Evolutionary conservation across 2,888 invertebrate genomes (phyloP).

Genomic region (Leptinotarsa rubiginosa): DNA sequence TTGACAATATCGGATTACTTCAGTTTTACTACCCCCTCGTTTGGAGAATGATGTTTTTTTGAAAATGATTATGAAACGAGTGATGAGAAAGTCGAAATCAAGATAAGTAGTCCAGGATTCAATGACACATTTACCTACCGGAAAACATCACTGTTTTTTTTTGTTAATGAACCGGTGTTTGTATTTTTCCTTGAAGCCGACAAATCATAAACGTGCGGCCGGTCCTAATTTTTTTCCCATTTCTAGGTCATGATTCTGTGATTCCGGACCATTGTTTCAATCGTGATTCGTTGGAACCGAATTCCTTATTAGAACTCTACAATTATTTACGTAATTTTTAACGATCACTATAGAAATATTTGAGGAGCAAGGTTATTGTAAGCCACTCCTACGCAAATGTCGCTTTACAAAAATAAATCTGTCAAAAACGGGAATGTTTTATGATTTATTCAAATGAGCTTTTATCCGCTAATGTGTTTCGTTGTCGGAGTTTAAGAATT

Average conservation of each 20-base stretch:
- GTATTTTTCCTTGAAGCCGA: background rate
- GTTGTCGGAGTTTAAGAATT: background rate
- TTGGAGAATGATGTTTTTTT: no score
- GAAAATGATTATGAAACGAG: no score
- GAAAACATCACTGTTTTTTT: background rate
- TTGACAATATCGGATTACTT: no score
- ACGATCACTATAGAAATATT: slow-evolving; percentile 37
- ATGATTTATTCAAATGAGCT: background rate
- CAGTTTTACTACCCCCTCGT: no score
- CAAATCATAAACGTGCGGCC: background rate
- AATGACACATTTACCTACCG: background rate
- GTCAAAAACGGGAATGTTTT: background rate
- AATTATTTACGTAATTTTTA: slow-evolving; percentile 23
- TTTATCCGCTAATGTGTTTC: background rate
- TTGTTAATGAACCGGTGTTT: background rate
- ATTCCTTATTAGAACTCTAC: slow-evolving; percentile 24
- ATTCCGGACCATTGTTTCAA: slow-evolving; percentile 13
- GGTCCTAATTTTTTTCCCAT: background rate
- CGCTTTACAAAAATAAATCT: slow-evolving; percentile 26
- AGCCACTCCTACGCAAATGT: slow-evolving; percentile 41
- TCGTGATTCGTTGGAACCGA: slow-evolving; percentile 15
- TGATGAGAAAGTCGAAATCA: no score
- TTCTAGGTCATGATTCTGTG: slow-evolving; percentile 15
- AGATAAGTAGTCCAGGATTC: background rate
- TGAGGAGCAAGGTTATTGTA: slow-evolving; percentile 49